phyloP scores from a whole-genome alignment of 2,797 vertebrate genomes.

The Pyrocephalus nanus region DNA sequence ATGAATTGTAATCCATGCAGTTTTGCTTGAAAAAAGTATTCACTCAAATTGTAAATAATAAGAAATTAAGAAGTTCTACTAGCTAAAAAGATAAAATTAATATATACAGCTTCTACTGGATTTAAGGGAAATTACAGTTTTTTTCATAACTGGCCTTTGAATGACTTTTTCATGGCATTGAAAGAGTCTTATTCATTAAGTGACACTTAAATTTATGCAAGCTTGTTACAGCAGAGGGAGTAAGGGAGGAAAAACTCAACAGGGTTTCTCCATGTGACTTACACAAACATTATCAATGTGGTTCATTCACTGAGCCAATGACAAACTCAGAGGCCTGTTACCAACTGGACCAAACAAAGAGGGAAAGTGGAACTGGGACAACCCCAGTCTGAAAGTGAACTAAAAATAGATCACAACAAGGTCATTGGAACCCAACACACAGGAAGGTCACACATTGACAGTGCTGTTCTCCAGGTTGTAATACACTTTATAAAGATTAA shows the following conservation, averaged over 20 bases:
- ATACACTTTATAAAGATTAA: background rate
- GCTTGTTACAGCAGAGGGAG: conserved; percentile 31
- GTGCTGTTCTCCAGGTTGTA: background rate
- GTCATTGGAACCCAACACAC: background rate
- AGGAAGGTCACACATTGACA: background rate
- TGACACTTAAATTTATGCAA: conserved; percentile 43
- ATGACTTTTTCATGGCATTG: background rate
- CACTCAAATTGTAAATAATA: background rate
- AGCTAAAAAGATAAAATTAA: background rate
- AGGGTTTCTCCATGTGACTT: conserved; percentile 20
- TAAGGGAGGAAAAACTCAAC: conserved; percentile 29
- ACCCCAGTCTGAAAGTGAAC: background rate
- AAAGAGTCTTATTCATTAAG: conserved; percentile 56
- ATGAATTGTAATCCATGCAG: background rate
- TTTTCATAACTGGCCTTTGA: conserved; percentile 12
- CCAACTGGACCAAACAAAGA: background rate
- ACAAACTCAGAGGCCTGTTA: background rate
- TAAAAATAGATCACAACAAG: background rate
- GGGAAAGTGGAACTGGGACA: background rate
- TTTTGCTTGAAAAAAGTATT: background rate
- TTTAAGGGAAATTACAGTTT: background rate
- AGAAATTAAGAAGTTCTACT: background rate
- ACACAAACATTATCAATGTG: conserved; percentile 11
- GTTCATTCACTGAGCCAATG: conserved; percentile 5
- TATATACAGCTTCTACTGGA: background rate